phyloP scores from a whole-genome alignment of 2,797 vertebrate genomes.

The Sebastes umbrosus region DNA sequence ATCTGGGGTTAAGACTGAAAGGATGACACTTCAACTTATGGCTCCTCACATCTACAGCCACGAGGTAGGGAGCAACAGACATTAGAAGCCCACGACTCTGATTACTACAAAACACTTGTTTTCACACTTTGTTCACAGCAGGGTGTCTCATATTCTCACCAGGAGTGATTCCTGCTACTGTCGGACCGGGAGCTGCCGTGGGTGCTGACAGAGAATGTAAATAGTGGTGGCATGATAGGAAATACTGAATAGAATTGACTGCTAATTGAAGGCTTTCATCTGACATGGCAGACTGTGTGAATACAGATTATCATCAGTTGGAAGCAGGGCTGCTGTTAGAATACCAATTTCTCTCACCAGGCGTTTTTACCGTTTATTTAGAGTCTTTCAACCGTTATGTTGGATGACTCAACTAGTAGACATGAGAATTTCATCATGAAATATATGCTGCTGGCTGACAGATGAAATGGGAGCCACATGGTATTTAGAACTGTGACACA shows the following conservation, averaged over 20 bases:
- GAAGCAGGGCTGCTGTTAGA: constrained; percentile 48
- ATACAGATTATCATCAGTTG: constrained; percentile 73
- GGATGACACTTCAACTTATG: constrained; percentile 65
- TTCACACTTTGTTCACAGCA: constrained; percentile 76
- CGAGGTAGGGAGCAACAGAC: constrained; percentile 47
- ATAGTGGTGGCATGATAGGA: constrained; percentile 66
- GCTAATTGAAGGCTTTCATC: constrained; percentile 79
- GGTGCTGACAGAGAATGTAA: constrained; percentile 69
- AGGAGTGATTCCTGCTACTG: constrained; percentile 57
- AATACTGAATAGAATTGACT: constrained; percentile 70
- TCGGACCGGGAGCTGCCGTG: constrained; percentile 48
- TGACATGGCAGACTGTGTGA: constrained; percentile 72
- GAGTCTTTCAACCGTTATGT: constrained; percentile 37
- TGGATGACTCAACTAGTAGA: constrained; percentile 38
- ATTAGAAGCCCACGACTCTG: constrained; percentile 41
- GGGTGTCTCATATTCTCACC: constrained; percentile 63
- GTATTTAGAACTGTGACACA: constrained; percentile 29
- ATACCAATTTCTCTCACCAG: constrained; percentile 63
- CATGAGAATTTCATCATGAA: constrained; percentile 24
- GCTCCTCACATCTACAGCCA: constrained; percentile 60
- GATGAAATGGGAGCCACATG: constrained; percentile 23
- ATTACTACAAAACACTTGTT: constrained; percentile 74
- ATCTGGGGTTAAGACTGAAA: constrained; percentile 65
- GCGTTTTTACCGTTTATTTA: constrained; percentile 43
- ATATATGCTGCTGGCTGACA: constrained; percentile 26